phyloP scores from a whole-genome alignment of 2,113 vertebrate species.

The Synchiropus splendidus region DNA sequence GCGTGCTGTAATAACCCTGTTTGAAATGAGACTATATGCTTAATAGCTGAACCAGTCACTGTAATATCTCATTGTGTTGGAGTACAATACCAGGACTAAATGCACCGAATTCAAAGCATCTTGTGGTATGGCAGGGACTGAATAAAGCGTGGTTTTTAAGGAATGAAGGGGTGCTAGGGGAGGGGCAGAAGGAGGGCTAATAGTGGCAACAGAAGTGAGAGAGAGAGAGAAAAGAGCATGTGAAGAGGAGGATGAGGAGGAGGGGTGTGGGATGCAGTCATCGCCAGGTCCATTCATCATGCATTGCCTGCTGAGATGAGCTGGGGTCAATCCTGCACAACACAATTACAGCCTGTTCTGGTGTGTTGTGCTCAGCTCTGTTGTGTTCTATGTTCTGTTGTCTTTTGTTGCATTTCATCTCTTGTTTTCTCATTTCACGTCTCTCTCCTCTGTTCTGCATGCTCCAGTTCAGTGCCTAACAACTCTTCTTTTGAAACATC shows the following conservation, averaged over 20 bases:
- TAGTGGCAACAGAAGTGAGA: slow-evolving; percentile 42
- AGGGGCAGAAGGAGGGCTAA: slow-evolving; percentile 58
- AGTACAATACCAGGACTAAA: slow-evolving; percentile 61
- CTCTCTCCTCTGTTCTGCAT: slow-evolving; percentile 14
- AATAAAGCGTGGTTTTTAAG: slow-evolving; percentile 54
- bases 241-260: slow-evolving; percentile 28
- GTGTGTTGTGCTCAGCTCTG: slow-evolving; percentile 47
- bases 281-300: slow-evolving; percentile 69
- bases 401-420: slow-evolving; percentile 49
- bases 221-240: slow-evolving; percentile 50
- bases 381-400: slow-evolving; percentile 29
- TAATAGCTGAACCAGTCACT: slow-evolving; percentile 54
- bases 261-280: slow-evolving; percentile 52
- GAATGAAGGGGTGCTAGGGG: slow-evolving; percentile 37
- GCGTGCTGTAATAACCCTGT: slow-evolving; percentile 25
- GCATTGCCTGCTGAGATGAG: slow-evolving; percentile 67
- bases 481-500: slow-evolving; percentile 1
- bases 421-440: slow-evolving; percentile 34
- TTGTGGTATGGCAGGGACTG: slow-evolving; percentile 58
- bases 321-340: slow-evolving; percentile 63
- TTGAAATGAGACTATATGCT: slow-evolving; percentile 46
- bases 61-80: slow-evolving; percentile 65
- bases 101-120: slow-evolving; percentile 67
- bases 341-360: slow-evolving; percentile 69
- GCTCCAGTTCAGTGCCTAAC: slow-evolving; percentile 15